phyloP scores from a whole-genome alignment of 2,888 invertebrate species.

The Rhagophthalmus giganteus region DNA sequence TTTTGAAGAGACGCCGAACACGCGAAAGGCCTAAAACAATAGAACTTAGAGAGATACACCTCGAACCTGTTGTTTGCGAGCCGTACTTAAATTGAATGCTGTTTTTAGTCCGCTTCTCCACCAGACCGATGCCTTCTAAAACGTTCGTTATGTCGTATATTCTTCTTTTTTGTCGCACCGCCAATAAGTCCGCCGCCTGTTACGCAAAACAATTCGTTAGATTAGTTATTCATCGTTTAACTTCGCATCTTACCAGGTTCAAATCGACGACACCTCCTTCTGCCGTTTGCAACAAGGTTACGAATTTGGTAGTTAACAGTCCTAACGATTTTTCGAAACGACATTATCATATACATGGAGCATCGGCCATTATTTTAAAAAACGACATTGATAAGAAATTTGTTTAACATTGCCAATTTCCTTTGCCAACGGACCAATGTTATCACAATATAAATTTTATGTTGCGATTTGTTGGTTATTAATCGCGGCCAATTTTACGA shows the following conservation, averaged over 20 bases:
- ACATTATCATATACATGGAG: conserved; percentile 71
- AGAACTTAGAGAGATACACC: too few species aligned
- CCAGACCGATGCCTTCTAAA: conserved; percentile 89
- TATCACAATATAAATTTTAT: too few species aligned
- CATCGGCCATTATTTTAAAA: conserved; percentile 63
- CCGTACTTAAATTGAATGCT: conserved; percentile 94
- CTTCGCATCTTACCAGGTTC: conserved; percentile 72
- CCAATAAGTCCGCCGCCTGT: conserved; percentile 86
- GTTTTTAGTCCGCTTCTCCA: conserved; percentile 92
- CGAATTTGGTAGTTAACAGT: conserved; percentile 87
- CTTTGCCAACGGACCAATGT: too few species aligned
- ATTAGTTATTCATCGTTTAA: conserved; percentile 3
- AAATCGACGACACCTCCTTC: conserved; percentile 91
- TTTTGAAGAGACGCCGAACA: too few species aligned
- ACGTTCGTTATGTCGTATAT: conserved; percentile 96
- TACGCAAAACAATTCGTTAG: conserved; percentile 1
- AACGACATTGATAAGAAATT: conserved; percentile 30
- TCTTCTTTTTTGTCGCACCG: conserved; percentile 85
- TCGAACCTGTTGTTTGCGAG: too few species aligned
- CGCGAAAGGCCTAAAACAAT: too few species aligned
- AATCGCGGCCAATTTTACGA: too few species aligned
- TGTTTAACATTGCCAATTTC: conserved; percentile 31
- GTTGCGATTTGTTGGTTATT: too few species aligned
- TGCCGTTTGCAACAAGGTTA: conserved; percentile 84
- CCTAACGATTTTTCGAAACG: conserved; percentile 92